Base-by-base conservation (phyloP, 2,888 invertebrate genomes). In the Hydraecia micacea region DNA sequence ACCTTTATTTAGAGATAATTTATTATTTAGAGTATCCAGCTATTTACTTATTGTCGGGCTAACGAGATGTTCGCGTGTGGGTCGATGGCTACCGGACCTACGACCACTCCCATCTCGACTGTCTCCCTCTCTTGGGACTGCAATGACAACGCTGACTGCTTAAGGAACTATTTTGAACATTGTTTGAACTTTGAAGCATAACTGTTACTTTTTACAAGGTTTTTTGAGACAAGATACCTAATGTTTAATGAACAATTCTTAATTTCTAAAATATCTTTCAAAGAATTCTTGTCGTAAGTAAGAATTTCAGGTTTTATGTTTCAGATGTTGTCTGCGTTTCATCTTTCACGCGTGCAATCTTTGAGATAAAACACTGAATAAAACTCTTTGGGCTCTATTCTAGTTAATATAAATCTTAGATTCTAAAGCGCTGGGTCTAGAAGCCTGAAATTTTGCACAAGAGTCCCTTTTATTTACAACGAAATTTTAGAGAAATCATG, bases 31-130 rank as follows among this genome's bases (percentile, higher is more conserved):
- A 85, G 80, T 84, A 81, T 77, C 81, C 74, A 81, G 71, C 84
- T 86, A 86, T 90, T 88, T 90, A 89, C 86, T 89, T 86, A 89
- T 87, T 88, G 89, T 88, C 86, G 86, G 79, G 83, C 86, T 92
- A 94, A 94, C 91, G 92, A 94, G 91, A 89, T 90, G 80, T 87
- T 93, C 84, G 94, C 93, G 93, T 94, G 94, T 82, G 81, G 79
- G 77, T 77, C 85, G 86, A 88, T 85, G 87, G 83, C 89, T 76
- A 87, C 86, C 70, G 63, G 71, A 72, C 68, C 63, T 68, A 67
- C 75, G 42, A 89, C 84, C 82, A 84, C 83, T 80, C 81, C 86
- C 86, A 87, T 90, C 86, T 88, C 81, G 81, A 86, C 84, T 88
- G 83, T 90, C 88, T 39, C 18, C 58, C n/a, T 60, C 70, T 75